Evolutionary conservation across 2,888 invertebrate genomes (phyloP), one percentile per base, ranked within the genome.

Genomic region (Tipula helvola): DNA sequence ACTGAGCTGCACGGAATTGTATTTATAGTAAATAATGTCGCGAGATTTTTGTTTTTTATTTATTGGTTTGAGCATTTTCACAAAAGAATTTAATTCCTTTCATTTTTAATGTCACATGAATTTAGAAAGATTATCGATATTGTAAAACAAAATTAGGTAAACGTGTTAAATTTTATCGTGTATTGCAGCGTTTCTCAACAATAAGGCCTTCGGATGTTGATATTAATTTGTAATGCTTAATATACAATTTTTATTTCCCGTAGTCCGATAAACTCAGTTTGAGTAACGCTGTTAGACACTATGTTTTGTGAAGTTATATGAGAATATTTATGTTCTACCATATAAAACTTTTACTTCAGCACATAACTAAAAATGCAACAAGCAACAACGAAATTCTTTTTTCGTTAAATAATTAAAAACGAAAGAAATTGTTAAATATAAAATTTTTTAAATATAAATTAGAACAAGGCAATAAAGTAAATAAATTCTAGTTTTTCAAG

Each of bases 1-100:
- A 93, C 93, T 94, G 93, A 92, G 86, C 88, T 88, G 87, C 71
- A n/a, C 85, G 47, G n/a, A 86, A 44, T 1, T 16, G 18, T 57
- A 16, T 57, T 28, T 28, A 57, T 57, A 57, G 13, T 86, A 86
- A 86, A 86, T 86, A 41, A 86, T 86, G 86, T 41, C 52, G 86
- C 86, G 86, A 86, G 86, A 47, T 86, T 47, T 86, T 86, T 86
- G 47, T 52, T 18, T 47, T 44, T 57, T 16, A 57, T 57, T 57
- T 28, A 28, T 1, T 57, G 47, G 47, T 47, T 47, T 47, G 47
- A 47, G 13, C 16, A 57, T 57, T 57, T 57, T 18, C 47, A 16
- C 16, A 57, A 57, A 57, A 16, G 47, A 52, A 52, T n/a, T 52
- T 52, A n/a, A 16, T 57, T 57, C 5, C 16, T 16, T 16, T 57